Percentiles rank a stretch among this genome's conserved stretches.
phyloP scores from a whole-genome alignment of 2,888 invertebrate genomes.

The Temnothorax ravouxi region DNA sequence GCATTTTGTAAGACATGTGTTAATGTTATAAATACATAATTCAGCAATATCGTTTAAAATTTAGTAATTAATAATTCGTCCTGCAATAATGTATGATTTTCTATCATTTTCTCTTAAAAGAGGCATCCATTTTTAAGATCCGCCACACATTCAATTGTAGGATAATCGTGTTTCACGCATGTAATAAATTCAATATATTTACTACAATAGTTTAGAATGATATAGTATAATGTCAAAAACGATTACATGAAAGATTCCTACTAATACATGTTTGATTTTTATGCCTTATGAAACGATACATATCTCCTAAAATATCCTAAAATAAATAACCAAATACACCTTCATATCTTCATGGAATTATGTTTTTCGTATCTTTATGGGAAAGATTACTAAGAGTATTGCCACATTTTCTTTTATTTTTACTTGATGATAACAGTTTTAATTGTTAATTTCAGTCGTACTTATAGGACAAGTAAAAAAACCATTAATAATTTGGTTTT shows the following conservation, averaged over 20 bases:
- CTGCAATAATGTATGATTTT: neutral
- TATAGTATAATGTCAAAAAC: neutral
- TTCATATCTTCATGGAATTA: neutral
- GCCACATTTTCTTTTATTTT: neutral
- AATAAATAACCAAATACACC: slow-evolving; percentile 6
- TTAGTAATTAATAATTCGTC: neutral
- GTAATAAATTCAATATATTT: neutral
- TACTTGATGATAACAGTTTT: slow-evolving; percentile 19
- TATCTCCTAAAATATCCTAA: slow-evolving; percentile 23
- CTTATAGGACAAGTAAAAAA: slow-evolving; percentile 11
- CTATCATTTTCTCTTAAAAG: neutral
- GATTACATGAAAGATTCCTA: neutral
- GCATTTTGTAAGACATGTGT: neutral
- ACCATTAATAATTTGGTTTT: slow-evolving; percentile 34
- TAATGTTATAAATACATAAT: too few relatives aligned
- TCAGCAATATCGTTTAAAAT: too few relatives aligned
- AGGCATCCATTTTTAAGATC: neutral
- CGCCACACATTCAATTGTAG: neutral
- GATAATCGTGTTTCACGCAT: slow-evolving; percentile 3
- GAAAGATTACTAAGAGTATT: neutral
- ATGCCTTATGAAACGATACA: slow-evolving; percentile 52
- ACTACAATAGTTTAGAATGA: neutral
- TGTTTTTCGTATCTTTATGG: neutral
- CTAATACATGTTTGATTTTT: slow-evolving; percentile 42
- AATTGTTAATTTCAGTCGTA: slow-evolving; percentile 23